phyloP scores from a whole-genome alignment of 1,140 invertebrate genomes.

The Papilio polytes region DNA sequence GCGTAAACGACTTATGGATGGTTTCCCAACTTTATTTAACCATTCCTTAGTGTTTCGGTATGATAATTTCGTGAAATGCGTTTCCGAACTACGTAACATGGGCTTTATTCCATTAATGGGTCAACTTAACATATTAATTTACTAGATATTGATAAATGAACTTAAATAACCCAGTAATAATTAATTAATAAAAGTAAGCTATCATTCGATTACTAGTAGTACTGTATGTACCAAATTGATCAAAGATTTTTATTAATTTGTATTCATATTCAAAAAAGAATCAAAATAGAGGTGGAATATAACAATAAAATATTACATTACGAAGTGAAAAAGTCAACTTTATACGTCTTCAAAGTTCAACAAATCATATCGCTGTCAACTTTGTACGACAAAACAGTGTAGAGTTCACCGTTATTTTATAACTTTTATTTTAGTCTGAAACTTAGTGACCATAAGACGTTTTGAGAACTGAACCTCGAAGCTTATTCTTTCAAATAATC shows the following conservation, averaged over 20 bases:
- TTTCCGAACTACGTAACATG: too few species aligned
- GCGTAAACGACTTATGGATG: too few species aligned
- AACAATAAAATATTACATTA: neutral
- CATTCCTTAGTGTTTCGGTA: too few species aligned
- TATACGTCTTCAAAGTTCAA: slow-evolving; percentile 6
- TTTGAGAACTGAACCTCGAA: slow-evolving; percentile 15
- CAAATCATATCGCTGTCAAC: slow-evolving; percentile 18
- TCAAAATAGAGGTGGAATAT: neutral
- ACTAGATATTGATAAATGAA: too few species aligned
- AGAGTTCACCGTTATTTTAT: neutral
- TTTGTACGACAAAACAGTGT: slow-evolving; percentile 25
- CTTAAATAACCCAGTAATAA: too few species aligned
- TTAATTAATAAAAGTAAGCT: too few species aligned
- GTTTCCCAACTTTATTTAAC: too few species aligned
- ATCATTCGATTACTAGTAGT: too few species aligned
- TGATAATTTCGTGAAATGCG: too few species aligned
- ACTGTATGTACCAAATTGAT: neutral
- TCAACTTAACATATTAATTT: too few species aligned
- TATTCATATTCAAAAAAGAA: neutral
- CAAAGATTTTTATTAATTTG: neutral
- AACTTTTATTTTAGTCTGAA: slow-evolving; percentile 34
- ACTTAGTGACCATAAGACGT: slow-evolving; percentile 39
- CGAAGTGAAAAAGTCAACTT: neutral
- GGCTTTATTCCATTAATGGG: too few species aligned
- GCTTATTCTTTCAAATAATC: slow-evolving; percentile 32